These are phyloP conservation scores for Apistogramma diplotaenia DNA, from an alignment of 2,113 vertebrate genomes.

Conservation along the genomic window DNA sequence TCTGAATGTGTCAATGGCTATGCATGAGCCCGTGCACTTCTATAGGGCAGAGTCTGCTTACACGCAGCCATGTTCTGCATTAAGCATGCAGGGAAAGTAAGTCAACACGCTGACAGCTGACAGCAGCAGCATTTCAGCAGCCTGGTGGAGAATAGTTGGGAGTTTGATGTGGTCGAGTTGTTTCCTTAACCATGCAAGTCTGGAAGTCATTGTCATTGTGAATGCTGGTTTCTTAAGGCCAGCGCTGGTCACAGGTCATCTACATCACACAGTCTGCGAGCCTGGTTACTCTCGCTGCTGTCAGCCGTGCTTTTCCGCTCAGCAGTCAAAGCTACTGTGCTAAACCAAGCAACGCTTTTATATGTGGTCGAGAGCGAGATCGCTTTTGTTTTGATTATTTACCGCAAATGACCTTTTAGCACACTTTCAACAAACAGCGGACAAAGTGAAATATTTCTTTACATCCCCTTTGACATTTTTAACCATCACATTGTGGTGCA, in stretches of 20 bases:
- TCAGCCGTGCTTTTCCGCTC: conserved; percentile 23
- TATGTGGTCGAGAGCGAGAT: neutral
- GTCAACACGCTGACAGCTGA: conserved; percentile 50
- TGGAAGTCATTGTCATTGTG: conserved; percentile 49
- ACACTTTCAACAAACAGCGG: neutral
- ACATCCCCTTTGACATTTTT: neutral
- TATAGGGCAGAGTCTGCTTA: neutral
- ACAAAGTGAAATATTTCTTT: neutral
- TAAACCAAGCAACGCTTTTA: conserved; percentile 5
- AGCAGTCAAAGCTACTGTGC: conserved; percentile 22
- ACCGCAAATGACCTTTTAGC: neutral
- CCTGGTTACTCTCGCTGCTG: conserved; percentile 33
- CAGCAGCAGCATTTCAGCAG: conserved; percentile 27
- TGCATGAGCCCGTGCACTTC: neutral
- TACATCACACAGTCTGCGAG: conserved; percentile 29
- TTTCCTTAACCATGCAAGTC: conserved; percentile 45
- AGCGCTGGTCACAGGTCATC: conserved; percentile 47
- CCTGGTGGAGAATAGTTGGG: conserved; percentile 20
- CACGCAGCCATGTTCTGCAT: conserved; percentile 26
- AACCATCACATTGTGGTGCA: neutral
- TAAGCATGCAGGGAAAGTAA: conserved; percentile 28
- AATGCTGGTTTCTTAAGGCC: conserved; percentile 24
- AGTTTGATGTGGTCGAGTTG: conserved; percentile 20
- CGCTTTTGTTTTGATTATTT: neutral
- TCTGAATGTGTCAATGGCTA: neutral